phyloP scores from a whole-genome alignment of 2,888 invertebrate species.

The Drosophila testacea region DNA sequence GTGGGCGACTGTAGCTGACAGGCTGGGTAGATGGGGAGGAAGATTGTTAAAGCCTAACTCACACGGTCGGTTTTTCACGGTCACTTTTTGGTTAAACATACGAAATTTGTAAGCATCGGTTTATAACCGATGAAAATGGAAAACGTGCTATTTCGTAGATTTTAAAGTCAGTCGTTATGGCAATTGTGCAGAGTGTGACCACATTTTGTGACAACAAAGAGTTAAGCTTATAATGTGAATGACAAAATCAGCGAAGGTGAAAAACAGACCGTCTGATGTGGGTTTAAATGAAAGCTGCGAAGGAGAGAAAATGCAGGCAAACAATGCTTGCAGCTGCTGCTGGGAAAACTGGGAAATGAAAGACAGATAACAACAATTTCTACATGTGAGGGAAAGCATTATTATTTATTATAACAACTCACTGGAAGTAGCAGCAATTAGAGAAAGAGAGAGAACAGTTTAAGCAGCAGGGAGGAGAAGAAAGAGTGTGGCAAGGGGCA shows the following conservation, averaged over 20 bases:
- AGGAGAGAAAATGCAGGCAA: constrained; percentile 6
- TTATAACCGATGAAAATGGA: too few species aligned
- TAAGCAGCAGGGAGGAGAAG: neutral
- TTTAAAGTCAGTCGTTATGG: too few species aligned
- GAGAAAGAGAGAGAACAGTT: neutral
- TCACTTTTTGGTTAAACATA: too few species aligned
- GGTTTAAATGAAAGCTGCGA: constrained; percentile 6
- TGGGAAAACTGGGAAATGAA: constrained; percentile 10
- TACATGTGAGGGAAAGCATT: neutral
- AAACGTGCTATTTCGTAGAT: too few species aligned
- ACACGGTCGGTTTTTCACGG: too few species aligned
- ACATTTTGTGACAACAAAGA: too few species aligned
- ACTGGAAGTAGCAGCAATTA: neutral
- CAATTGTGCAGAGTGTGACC: too few species aligned
- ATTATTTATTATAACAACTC: constrained; percentile 15
- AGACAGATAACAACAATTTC: constrained; percentile 14
- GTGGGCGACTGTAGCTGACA: constrained; percentile 11
- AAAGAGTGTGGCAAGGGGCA: neutral
- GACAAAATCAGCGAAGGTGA: too few species aligned
- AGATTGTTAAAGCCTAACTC: too few species aligned
- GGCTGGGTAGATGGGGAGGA: neutral
- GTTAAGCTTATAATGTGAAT: too few species aligned
- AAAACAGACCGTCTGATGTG: too few species aligned
- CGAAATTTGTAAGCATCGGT: neutral
- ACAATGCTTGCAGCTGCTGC: constrained; percentile 26